These are phyloP conservation scores for Chelonus formosanus DNA, from an alignment of 2,888 invertebrate species.

Conservation along the genomic window DNA sequence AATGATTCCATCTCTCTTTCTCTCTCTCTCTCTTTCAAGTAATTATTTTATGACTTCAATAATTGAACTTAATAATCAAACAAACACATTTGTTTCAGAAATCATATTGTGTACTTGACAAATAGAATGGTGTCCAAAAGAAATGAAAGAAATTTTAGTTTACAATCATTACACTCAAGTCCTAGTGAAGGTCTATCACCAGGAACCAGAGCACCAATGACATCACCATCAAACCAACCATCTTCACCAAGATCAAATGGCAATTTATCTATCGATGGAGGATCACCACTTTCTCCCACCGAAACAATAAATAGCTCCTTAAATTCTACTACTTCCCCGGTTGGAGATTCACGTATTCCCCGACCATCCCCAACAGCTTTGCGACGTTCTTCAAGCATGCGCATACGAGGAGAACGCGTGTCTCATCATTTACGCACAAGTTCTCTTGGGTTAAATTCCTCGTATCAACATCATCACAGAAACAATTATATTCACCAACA, in stretches of 20 bases:
- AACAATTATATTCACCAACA: conserved; percentile 44
- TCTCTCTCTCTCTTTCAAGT: not conserved
- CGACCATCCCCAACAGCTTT: conserved; percentile 65
- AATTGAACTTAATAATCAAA: conserved; percentile 17
- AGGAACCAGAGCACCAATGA: conserved; percentile 34
- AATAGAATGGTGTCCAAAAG: conserved; percentile 52
- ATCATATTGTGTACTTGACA: conserved; percentile 38
- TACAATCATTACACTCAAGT: conserved; percentile 31
- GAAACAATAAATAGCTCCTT: not conserved
- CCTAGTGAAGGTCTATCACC: conserved; percentile 17
- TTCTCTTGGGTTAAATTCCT: conserved; percentile 13
- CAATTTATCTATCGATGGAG: conserved; percentile 5
- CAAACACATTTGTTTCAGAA: conserved; percentile 26
- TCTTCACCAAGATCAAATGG: conserved; percentile 28
- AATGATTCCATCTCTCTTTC: no score
- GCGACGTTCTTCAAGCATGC: conserved; percentile 74
- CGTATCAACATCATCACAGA: conserved; percentile 41
- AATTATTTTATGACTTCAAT: not conserved
- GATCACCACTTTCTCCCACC: not conserved
- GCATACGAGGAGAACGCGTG: conserved; percentile 72
- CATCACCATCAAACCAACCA: conserved; percentile 37
- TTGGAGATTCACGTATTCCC: conserved; percentile 66
- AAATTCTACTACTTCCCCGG: conserved; percentile 28
- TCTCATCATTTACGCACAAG: conserved; percentile 45
- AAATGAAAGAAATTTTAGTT: conserved; percentile 48